Evolutionary conservation across 1,140 invertebrate species (phyloP).

Genomic region (Trachelipus rathkii): DNA sequence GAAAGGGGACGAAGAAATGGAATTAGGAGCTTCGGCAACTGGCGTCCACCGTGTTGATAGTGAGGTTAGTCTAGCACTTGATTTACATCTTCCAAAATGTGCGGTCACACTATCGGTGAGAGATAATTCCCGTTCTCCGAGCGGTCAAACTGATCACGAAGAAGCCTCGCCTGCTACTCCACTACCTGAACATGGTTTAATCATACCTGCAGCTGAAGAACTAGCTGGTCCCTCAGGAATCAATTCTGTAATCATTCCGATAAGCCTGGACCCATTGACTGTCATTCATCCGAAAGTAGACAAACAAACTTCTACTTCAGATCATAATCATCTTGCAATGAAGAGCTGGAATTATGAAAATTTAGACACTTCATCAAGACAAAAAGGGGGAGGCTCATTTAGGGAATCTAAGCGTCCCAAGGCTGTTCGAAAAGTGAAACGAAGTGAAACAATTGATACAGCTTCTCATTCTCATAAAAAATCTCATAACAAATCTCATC

Average conservation of each 20-base stretch:
- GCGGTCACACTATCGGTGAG: constrained; percentile 36
- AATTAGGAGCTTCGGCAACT: constrained; percentile 40
- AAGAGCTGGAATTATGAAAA: constrained; percentile 35
- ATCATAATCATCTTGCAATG: constrained; percentile 29
- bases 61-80: constrained; percentile 37
- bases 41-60: constrained; percentile 41
- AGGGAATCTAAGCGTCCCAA: constrained; percentile 35
- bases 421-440: constrained; percentile 34
- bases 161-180: constrained; percentile 28
- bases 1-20: constrained; percentile 36
- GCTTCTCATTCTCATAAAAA: constrained; percentile 57
- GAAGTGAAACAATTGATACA: constrained; percentile 47
- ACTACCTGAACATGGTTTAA: constrained; percentile 20
- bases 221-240: constrained; percentile 21
- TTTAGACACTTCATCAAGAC: constrained; percentile 29
- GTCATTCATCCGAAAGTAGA: constrained; percentile 31
- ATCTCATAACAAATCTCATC: constrained; percentile 63
- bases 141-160: constrained; percentile 31
- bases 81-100: constrained; percentile 38
- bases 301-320: constrained; percentile 43
- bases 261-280: background rate
- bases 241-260: background rate
- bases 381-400: constrained; percentile 36
- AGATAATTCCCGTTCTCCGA: constrained; percentile 46
- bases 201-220: background rate